Evolutionary conservation across 2,113 vertebrate species (phyloP).

Genomic region (Chaetodon trifascialis): DNA sequence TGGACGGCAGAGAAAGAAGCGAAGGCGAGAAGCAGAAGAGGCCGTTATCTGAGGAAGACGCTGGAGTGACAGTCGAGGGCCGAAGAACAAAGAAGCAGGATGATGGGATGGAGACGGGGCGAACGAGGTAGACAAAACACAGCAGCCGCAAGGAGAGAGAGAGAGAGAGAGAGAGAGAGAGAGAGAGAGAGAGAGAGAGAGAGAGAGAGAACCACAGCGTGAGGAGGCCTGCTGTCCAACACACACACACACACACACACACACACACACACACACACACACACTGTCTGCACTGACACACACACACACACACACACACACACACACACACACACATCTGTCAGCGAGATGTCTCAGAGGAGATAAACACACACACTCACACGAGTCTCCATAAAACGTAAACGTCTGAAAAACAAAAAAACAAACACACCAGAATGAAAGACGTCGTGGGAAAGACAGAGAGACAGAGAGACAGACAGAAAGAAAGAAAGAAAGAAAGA

Average conservation of each 20-base stretch:
- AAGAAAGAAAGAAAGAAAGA: too few species aligned
- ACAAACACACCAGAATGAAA: background rate
- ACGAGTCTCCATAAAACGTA: background rate
- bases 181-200: too few species aligned
- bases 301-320: background rate
- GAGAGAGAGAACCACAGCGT: background rate
- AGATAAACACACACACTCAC: background rate
- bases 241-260: background rate
- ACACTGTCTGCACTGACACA: too few species aligned
- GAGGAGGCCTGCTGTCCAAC: background rate
- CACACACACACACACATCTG: background rate
- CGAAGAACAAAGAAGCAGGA: background rate
- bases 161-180: too few species aligned
- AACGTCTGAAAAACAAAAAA: background rate
- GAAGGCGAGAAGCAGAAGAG: background rate
- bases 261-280: background rate
- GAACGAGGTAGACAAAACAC: background rate
- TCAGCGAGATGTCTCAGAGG: too few species aligned
- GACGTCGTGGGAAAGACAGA: too few species aligned
- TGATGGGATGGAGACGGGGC: background rate
- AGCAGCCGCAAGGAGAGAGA: background rate
- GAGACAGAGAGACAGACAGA: too few species aligned
- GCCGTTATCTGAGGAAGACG: background rate
- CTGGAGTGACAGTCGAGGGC: background rate
- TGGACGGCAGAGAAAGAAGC: background rate